phyloP scores from a whole-genome alignment of 2,888 invertebrate species.

The Latrodectus elegans region DNA sequence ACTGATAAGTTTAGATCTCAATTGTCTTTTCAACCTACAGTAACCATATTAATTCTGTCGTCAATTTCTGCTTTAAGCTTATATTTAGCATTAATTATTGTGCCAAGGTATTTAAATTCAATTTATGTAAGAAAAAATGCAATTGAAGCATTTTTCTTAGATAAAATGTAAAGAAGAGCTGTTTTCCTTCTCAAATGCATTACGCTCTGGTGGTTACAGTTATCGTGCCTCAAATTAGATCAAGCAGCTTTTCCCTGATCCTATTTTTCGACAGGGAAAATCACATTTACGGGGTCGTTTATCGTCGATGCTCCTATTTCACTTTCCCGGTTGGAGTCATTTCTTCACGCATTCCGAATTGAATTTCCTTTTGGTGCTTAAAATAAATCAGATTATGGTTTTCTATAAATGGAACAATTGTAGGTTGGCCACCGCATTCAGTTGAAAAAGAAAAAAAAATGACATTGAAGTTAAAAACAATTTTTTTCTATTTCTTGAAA shows the following conservation, averaged over 20 bases:
- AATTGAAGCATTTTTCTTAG: too few relatives aligned
- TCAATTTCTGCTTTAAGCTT: too few relatives aligned
- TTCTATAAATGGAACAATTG: background rate
- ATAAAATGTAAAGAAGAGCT: too few relatives aligned
- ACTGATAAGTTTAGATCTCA: too few relatives aligned
- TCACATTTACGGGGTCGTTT: constrained; percentile 45
- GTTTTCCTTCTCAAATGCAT: background rate
- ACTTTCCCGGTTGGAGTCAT: constrained; percentile 19
- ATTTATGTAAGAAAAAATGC: too few relatives aligned
- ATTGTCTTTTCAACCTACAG: too few relatives aligned
- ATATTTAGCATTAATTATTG: too few relatives aligned
- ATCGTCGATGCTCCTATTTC: constrained; percentile 58
- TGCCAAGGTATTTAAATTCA: too few relatives aligned
- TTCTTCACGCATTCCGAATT: background rate
- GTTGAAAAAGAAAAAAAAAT: too few relatives aligned
- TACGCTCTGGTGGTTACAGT: constrained; percentile 45
- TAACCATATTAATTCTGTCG: too few relatives aligned
- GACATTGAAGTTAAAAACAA: too few relatives aligned
- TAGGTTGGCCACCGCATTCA: background rate
- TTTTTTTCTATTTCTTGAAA: too few relatives aligned
- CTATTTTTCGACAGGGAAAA: constrained; percentile 36
- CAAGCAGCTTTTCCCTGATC: constrained; percentile 37
- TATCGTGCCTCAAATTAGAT: constrained; percentile 60
- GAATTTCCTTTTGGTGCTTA: background rate
- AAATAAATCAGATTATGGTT: background rate